Conservation (phyloP, 2,113 vertebrate genomes). For the Oenanthe oenanthe region DNA sequence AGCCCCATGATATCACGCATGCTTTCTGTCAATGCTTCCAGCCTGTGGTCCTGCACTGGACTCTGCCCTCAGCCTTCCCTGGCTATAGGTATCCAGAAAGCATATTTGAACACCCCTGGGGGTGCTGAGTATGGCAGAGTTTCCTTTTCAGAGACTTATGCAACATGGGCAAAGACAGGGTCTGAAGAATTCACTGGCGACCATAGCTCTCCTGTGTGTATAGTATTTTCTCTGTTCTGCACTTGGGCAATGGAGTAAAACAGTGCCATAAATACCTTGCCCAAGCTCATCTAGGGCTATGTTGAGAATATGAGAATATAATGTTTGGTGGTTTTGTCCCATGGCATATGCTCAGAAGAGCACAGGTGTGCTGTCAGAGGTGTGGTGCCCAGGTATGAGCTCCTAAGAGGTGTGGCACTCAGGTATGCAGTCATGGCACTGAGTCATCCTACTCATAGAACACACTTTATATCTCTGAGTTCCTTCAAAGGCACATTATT, state of each 20-base stretch:
- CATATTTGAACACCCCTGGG: fast-evolving
- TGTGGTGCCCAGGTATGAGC: neutral
- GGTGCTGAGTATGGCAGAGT: neutral
- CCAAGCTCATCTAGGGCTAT: neutral
- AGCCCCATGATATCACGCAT: fast-evolving
- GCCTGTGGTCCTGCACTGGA: neutral
- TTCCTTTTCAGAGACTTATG: neutral
- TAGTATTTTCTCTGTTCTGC: neutral
- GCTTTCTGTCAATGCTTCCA: neutral
- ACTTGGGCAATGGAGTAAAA: neutral
- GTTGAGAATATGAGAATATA: neutral
- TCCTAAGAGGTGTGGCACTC: neutral
- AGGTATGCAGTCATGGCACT: neutral
- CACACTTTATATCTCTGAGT: neutral
- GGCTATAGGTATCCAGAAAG: neutral
- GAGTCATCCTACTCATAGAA: neutral
- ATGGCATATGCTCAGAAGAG: neutral
- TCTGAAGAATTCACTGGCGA: neutral
- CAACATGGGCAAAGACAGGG: neutral
- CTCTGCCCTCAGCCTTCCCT: neutral
- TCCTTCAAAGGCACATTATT: neutral
- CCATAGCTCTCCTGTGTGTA: fast-evolving
- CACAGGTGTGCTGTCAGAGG: neutral
- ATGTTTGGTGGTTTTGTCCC: neutral
- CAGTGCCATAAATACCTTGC: neutral